Base-by-base conservation (phyloP, 2,888 invertebrate species). In the Dicycla oo region DNA sequence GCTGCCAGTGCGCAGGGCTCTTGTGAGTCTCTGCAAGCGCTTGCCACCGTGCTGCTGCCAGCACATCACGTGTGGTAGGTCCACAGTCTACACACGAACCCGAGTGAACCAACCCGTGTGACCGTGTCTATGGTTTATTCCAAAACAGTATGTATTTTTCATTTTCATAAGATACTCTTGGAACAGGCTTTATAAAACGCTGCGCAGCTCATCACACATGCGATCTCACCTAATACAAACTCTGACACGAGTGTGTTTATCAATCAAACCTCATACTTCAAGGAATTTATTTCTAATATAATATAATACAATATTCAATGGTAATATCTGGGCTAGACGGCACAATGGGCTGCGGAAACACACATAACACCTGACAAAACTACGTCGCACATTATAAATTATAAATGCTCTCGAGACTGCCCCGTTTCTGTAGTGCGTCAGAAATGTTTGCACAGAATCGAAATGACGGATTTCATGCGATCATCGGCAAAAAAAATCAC, bases 261-360 rank as follows among this genome's bases (percentile, higher is more conserved):
- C 73, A 80, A 81, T 73, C n/a, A 62, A 65, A 53, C 57, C 49
- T 65, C 34, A 34, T 23, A 47, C n/a, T 73, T 69, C 38, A 57
- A 69, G 61, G 80, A 69, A 75, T 62, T 81, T 80, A 64, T 79
- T 80, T 75, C 49, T 60, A 66, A 76, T 60, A 71, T n/a, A n/a
- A n/a, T n/a, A n/a, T n/a, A n/a, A n/a, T 69, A 63, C 72, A 70
- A 57, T 76, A 75, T 73, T 83, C 75, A 80, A 81, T 82, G 66
- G 56, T 73, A 79, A 70, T 80, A 62, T 82, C 66, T 79, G 43
- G 49, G 13, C n/a, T 20, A 61, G 45, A 79, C 69, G 61, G 75
- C 80, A 79, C 71, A 80, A 83, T 81, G 63, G 67, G 54, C 43
- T 23, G 53, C 45, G 40, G 75, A 56, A 73, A 69, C 58, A 73